Percentiles rank a stretch among this genome's conserved stretches.
Conservation (phyloP, 2,888 invertebrate species). For the Lottia gigantea region DNA sequence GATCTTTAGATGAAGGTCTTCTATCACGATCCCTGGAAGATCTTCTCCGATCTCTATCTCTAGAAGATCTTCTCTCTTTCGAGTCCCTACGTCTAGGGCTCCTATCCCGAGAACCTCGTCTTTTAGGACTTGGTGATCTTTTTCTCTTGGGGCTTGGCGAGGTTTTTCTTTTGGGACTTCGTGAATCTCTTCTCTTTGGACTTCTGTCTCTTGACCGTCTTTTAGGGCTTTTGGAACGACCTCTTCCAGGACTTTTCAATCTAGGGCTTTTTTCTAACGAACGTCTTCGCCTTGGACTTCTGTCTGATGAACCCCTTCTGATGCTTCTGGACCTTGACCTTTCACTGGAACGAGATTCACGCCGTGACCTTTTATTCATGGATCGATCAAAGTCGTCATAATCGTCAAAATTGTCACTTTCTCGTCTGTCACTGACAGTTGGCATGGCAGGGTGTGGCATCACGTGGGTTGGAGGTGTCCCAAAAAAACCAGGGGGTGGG, state of each 20-base stretch:
- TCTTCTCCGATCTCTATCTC: background rate
- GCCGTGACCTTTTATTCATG: too few species aligned
- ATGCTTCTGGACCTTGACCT: background rate
- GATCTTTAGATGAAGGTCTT: background rate
- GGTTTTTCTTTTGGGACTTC: background rate
- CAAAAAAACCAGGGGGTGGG: background rate
- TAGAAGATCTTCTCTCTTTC: constrained; percentile 4
- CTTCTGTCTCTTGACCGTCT: background rate
- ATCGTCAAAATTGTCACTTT: background rate
- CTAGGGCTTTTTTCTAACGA: background rate
- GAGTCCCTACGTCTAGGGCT: background rate
- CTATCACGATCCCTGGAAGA: background rate
- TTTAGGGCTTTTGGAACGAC: background rate
- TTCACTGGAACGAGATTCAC: background rate
- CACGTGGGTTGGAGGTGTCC: background rate
- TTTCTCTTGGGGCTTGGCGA: background rate
- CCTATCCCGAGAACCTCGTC: background rate
- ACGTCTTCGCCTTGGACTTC: background rate
- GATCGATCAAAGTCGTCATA: background rate
- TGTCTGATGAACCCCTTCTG: background rate
- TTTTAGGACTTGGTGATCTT: background rate
- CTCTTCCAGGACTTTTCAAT: background rate
- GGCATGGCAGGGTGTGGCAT: background rate
- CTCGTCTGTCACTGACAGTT: background rate
- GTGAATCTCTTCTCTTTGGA: constrained; percentile 1